phyloP scores from a whole-genome alignment of 2,888 invertebrate species.

The Harpalus rufipes region DNA sequence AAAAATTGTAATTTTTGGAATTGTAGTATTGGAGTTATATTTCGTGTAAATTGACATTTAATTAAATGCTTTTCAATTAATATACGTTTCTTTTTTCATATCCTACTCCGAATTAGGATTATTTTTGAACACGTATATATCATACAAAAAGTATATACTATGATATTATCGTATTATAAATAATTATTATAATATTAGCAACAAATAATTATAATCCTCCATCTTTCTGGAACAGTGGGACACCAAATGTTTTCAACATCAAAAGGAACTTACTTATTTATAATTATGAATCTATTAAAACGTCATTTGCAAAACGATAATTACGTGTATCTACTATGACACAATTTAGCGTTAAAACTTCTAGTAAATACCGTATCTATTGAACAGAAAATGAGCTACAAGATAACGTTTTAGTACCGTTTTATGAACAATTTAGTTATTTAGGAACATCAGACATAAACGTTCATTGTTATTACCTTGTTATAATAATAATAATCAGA shows the following conservation, averaged over 20 bases:
- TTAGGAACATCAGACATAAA: background rate
- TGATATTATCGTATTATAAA: background rate
- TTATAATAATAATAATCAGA: background rate
- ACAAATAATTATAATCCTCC: background rate
- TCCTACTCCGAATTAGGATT: too few species aligned
- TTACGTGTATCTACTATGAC: background rate
- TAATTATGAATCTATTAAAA: background rate
- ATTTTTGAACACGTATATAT: too few species aligned
- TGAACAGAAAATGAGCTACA: background rate
- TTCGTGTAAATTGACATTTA: too few species aligned
- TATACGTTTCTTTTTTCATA: too few species aligned
- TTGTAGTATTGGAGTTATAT: too few species aligned
- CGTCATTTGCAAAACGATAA: background rate
- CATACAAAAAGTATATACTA: background rate
- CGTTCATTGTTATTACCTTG: background rate
- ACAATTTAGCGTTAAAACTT: background rate
- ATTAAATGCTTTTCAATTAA: too few species aligned
- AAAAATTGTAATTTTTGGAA: too few species aligned
- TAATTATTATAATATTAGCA: background rate
- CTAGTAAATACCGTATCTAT: background rate
- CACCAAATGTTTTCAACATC: background rate
- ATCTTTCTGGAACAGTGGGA: background rate
- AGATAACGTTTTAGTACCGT: background rate
- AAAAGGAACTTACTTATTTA: background rate
- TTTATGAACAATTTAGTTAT: background rate